Conservation (phyloP, 2,888 invertebrate species). For the Orthosia incerta region DNA sequence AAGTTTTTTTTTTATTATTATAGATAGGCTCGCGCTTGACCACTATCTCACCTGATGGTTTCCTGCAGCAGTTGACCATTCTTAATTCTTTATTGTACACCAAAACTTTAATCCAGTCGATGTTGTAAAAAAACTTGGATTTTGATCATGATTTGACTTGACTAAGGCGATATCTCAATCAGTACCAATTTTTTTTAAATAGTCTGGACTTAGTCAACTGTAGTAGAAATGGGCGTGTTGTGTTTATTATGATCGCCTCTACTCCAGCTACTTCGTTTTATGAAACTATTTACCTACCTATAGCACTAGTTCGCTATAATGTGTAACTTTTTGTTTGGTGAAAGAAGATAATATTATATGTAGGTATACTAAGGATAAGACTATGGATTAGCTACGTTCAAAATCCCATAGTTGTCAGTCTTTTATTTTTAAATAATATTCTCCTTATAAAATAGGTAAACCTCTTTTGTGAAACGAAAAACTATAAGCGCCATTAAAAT, state of each 20-base stretch:
- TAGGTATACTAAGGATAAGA: too few relatives aligned
- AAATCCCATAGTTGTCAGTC: too few relatives aligned
- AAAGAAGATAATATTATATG: too few relatives aligned
- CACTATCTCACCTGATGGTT: too few relatives aligned
- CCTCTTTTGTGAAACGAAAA: constrained; percentile 36
- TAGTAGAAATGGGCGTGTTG: not conserved
- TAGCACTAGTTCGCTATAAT: too few relatives aligned
- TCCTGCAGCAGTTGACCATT: not conserved
- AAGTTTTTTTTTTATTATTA: too few relatives aligned
- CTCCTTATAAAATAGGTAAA: not conserved
- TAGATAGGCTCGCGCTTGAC: too few relatives aligned
- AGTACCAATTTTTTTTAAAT: not conserved
- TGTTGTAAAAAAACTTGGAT: not conserved
- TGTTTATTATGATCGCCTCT: not conserved
- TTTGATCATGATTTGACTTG: too few relatives aligned
- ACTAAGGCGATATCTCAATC: not conserved
- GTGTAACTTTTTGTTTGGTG: too few relatives aligned
- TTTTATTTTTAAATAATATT: not conserved
- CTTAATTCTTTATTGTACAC: too few relatives aligned
- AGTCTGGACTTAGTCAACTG: too few relatives aligned
- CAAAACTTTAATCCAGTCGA: not conserved
- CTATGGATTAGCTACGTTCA: too few relatives aligned
- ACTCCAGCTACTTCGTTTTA: not conserved
- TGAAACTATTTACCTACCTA: not conserved
- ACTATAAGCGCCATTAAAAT: constrained; percentile 39